Evolutionary conservation across 2,888 invertebrate species (phyloP).

Genomic region (Tanytarsus gracilentus): DNA sequence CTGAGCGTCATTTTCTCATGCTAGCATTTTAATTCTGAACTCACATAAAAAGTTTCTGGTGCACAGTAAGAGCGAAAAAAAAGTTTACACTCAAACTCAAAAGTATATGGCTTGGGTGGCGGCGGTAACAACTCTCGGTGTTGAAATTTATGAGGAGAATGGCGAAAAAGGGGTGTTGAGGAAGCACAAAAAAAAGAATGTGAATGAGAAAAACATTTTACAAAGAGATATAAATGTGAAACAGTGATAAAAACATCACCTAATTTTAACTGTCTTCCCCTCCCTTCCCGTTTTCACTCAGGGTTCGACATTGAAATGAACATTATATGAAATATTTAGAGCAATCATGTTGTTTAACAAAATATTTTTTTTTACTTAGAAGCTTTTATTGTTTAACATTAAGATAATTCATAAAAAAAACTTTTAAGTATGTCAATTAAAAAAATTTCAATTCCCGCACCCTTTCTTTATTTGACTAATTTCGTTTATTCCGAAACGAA

Average conservation of each 20-base stretch:
- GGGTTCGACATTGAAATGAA: background rate
- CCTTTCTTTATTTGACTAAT: background rate
- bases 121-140: no score
- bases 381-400: no score
- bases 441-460: background rate
- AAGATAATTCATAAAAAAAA: no score
- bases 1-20: no score
- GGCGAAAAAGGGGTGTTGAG: background rate
- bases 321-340: no score
- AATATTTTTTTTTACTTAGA: background rate
- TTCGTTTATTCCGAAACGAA: background rate
- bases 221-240: background rate
- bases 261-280: background rate
- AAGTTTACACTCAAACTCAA: no score
- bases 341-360: no score
- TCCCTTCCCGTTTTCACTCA: background rate
- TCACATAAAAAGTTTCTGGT: slow-evolving; percentile 4
- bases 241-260: slow-evolving; percentile 25
- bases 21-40: slow-evolving; percentile 17
- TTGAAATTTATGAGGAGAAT: no score
- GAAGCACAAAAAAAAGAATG: background rate
- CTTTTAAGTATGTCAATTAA: no score
- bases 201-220: background rate
- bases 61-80: no score
- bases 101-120: no score